Conservation (phyloP, 2,888 invertebrate species). For the Drosophila acutilabella region DNA sequence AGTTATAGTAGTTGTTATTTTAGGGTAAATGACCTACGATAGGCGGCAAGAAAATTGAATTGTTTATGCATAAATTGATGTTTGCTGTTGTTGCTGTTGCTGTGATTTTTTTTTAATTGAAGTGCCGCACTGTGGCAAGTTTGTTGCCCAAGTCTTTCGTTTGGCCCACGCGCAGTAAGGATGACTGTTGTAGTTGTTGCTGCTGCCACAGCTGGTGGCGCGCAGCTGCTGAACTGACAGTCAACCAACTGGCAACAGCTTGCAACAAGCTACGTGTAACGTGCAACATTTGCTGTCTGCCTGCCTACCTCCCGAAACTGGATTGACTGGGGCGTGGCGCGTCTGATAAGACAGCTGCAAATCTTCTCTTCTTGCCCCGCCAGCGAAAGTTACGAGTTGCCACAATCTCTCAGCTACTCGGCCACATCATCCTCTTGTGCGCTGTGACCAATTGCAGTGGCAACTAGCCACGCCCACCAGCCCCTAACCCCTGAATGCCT, state of each 20-base stretch:
- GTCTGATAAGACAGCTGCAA: slow-evolving; percentile 57
- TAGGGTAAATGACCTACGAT: slow-evolving; percentile 74
- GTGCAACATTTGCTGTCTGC: slow-evolving; percentile 10
- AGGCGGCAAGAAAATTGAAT: slow-evolving; percentile 73
- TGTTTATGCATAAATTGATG: slow-evolving; percentile 78
- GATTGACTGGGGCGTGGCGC: slow-evolving; percentile 72
- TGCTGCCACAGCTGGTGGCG: slow-evolving; percentile 56
- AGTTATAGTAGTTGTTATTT: slow-evolving; percentile 23
- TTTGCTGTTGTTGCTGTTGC: slow-evolving; percentile 26
- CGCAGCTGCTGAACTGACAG: slow-evolving; percentile 56
- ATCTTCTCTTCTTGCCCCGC: slow-evolving; percentile 38
- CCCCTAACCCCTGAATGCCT: not conserved
- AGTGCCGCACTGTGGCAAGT: slow-evolving; percentile 61
- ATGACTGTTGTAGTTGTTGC: slow-evolving; percentile 10
- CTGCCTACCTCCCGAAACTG: slow-evolving; percentile 50
- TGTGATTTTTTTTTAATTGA: slow-evolving; percentile 53
- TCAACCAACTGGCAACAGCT: slow-evolving; percentile 9
- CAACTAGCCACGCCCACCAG: slow-evolving; percentile 10
- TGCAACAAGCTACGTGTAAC: slow-evolving; percentile 6
- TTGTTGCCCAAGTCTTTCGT: slow-evolving; percentile 77
- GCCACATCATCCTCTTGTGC: not conserved
- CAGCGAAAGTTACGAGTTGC: slow-evolving; percentile 54
- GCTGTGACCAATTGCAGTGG: slow-evolving; percentile 25
- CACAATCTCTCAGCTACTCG: slow-evolving; percentile 1
- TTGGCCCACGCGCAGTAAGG: slow-evolving; percentile 62